Percentiles rank a stretch among this genome's conserved stretches.
phyloP scores from a whole-genome alignment of 2,797 vertebrate species.

The Centroberyx gerrardi region DNA sequence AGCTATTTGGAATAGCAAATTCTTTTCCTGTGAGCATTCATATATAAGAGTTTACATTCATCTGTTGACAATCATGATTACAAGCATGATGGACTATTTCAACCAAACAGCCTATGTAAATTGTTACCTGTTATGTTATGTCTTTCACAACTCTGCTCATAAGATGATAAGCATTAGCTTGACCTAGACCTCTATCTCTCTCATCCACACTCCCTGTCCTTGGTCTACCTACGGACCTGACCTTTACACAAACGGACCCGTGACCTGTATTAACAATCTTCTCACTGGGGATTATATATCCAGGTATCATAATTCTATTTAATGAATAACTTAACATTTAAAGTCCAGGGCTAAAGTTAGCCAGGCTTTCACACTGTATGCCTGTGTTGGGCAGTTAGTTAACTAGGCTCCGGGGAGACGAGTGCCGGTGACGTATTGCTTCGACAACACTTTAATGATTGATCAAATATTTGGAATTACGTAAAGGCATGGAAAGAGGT shows the following conservation, averaged over 20 bases:
- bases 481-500: constrained; percentile 28
- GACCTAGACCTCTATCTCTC: constrained; percentile 57
- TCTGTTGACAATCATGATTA: constrained; percentile 17
- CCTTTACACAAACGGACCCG: constrained; percentile 76
- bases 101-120: constrained; percentile 21
- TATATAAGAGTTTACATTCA: neutral
- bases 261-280: constrained; percentile 78
- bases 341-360: constrained; percentile 68
- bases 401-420: constrained; percentile 66
- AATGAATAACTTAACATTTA: constrained; percentile 88
- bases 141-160: constrained; percentile 33
- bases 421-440: constrained; percentile 59
- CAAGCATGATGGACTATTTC: neutral
- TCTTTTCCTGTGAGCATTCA: constrained; percentile 2
- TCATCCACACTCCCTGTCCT: constrained; percentile 45
- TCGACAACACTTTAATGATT: constrained; percentile 67
- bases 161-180: constrained; percentile 60
- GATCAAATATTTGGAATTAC: constrained; percentile 47
- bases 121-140: constrained; percentile 18
- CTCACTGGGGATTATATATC: constrained; percentile 57
- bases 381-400: constrained; percentile 58
- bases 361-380: constrained; percentile 57
- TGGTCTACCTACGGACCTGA: constrained; percentile 63
- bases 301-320: constrained; percentile 81
- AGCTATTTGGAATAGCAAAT: constrained; percentile 37